Conservation (phyloP, 2,797 vertebrate genomes). For the Melanotaenia parkinsoni region DNA sequence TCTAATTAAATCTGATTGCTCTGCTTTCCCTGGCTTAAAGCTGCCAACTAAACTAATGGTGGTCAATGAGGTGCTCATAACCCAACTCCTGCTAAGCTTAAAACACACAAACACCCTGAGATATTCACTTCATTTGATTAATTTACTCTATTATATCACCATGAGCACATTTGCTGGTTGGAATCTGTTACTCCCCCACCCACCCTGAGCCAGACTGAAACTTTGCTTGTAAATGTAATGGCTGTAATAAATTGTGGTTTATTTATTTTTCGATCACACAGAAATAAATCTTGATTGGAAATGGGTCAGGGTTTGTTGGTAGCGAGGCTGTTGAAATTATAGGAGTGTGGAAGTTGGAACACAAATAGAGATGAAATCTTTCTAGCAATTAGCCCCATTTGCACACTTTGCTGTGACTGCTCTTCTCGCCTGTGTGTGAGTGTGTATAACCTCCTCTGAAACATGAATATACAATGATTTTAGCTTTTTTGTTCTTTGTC, state of each 20-base stretch:
- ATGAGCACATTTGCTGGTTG: constrained; percentile 11
- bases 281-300: constrained; percentile 52
- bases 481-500: neutral
- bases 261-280: constrained; percentile 52
- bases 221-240: constrained; percentile 61
- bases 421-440: neutral
- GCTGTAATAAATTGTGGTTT: constrained; percentile 50
- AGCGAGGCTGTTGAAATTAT: constrained; percentile 22
- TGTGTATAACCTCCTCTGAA: neutral
- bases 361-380: constrained; percentile 8
- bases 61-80: constrained; percentile 60
- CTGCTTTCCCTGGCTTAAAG: constrained; percentile 60
- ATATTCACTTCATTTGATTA: constrained; percentile 47
- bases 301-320: constrained; percentile 28
- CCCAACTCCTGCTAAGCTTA: constrained; percentile 18
- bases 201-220: constrained; percentile 16
- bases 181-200: constrained; percentile 52
- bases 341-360: neutral
- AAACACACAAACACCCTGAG: constrained; percentile 2
- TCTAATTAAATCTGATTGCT: constrained; percentile 78
- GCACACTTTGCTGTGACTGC: neutral
- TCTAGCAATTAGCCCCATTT: constrained; percentile 7
- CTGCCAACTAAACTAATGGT: constrained; percentile 56
- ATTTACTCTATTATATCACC: constrained; percentile 50
- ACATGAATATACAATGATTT: neutral